Evolutionary conservation across 92 coral and sea anemone genomes (phyloP).

Genomic region (Phenganax marumi): DNA sequence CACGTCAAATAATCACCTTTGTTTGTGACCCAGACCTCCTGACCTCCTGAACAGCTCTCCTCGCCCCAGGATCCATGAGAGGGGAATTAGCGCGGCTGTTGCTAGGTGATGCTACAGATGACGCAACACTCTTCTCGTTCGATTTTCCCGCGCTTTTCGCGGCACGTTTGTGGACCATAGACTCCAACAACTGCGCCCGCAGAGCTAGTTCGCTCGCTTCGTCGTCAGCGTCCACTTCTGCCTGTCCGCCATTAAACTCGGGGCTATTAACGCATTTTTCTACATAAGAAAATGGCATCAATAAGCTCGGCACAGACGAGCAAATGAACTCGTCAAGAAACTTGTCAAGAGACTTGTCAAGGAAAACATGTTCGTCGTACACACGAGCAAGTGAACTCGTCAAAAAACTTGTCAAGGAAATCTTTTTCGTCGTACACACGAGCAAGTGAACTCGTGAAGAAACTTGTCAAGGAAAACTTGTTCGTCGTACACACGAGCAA

Average conservation of each 20-base stretch:
- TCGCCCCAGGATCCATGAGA: constrained; percentile 8
- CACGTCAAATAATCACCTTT: not conserved
- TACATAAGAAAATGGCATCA: not conserved
- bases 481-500: too few relatives aligned
- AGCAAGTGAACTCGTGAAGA: too few relatives aligned
- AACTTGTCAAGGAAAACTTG: too few relatives aligned
- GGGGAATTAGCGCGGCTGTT: constrained; percentile 41
- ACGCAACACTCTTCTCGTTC: not conserved
- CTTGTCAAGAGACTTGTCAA: not conserved
- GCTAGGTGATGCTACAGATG: not conserved
- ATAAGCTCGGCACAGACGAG: not conserved
- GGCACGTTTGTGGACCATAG: constrained; percentile 80
- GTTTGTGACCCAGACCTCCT: not conserved
- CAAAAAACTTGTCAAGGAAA: too few relatives aligned
- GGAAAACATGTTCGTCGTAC: not conserved
- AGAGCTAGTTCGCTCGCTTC: constrained; percentile 83
- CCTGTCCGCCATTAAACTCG: constrained; percentile 18
- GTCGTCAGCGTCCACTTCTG: constrained; percentile 58
- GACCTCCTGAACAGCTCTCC: not conserved
- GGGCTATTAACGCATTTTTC: not conserved
- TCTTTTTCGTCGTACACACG: too few relatives aligned
- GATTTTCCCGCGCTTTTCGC: constrained; percentile 57
- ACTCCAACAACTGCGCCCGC: constrained; percentile 78
- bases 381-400: too few relatives aligned
- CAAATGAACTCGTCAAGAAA: too few relatives aligned